These are phyloP conservation scores for Bicyclus anynana DNA, from an alignment of 1,140 invertebrate genomes.

Conservation along the genomic window DNA sequence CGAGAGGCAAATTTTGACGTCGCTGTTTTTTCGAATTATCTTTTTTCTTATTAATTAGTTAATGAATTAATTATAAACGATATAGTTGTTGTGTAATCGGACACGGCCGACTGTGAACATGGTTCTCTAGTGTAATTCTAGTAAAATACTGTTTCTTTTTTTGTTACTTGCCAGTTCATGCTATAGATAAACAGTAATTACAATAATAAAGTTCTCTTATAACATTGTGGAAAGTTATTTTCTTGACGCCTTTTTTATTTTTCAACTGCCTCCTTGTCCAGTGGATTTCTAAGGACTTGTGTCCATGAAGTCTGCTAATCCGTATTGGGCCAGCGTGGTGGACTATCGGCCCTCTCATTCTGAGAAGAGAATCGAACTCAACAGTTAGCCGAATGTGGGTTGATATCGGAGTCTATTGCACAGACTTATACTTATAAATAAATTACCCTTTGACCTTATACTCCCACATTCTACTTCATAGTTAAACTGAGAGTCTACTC, in stretches of 20 bases:
- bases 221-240: constrained; percentile 54
- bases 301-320: too few relatives aligned
- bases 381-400: too few relatives aligned
- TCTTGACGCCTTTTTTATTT: constrained; percentile 23
- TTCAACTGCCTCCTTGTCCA: too few relatives aligned
- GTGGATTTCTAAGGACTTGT: too few relatives aligned
- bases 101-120: constrained; percentile 60
- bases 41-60: constrained; percentile 49
- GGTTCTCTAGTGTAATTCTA: constrained; percentile 69
- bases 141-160: constrained; percentile 67
- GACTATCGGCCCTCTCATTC: too few relatives aligned
- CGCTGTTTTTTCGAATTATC: constrained; percentile 51
- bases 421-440: too few relatives aligned
- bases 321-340: too few relatives aligned
- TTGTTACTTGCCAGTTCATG: constrained; percentile 74
- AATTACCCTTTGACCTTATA: too few relatives aligned
- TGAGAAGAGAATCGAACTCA: too few relatives aligned
- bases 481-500: too few relatives aligned
- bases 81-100: constrained; percentile 57
- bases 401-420: too few relatives aligned
- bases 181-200: constrained; percentile 76
- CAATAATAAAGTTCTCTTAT: constrained; percentile 76
- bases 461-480: too few relatives aligned
- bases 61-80: constrained; percentile 28
- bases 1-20: constrained; percentile 48